phyloP scores from a whole-genome alignment of 2,797 vertebrate genomes.

The Amazonetta brasiliensis region DNA sequence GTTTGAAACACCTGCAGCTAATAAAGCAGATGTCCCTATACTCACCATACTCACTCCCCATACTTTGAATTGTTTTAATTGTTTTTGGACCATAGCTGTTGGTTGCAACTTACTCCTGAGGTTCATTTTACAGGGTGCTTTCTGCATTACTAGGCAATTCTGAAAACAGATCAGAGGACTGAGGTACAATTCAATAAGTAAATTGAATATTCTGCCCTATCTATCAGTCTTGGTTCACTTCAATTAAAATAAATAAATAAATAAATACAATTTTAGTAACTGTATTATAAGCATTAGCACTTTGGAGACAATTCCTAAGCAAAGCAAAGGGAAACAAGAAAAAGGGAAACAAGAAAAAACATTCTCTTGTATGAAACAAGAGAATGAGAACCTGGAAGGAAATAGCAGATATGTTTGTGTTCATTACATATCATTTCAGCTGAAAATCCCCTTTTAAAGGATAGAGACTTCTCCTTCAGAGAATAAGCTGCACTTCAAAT shows the following conservation, averaged over 20 bases:
- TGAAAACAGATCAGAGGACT: background rate
- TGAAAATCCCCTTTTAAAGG: background rate
- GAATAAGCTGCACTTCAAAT: fast-evolving
- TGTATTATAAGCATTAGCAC: background rate
- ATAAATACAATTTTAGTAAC: background rate
- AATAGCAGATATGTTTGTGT: background rate
- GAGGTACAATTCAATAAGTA: background rate
- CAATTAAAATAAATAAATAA: no score
- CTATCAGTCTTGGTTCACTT: background rate
- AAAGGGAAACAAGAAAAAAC: no score
- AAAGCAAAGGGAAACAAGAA: background rate
- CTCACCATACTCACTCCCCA: background rate
- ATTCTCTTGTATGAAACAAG: background rate
- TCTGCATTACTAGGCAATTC: background rate
- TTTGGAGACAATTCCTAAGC: background rate
- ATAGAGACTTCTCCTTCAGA: background rate
- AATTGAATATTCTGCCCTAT: background rate
- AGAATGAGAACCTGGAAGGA: background rate
- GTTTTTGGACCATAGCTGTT: background rate
- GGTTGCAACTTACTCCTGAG: background rate
- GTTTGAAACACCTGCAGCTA: background rate
- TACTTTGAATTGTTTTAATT: background rate
- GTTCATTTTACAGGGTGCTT: background rate
- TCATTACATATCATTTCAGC: background rate
- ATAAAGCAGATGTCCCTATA: slow-evolving; percentile 9